Evolutionary conservation across 2,888 invertebrate species (phyloP), one percentile per base, ranked within the genome.

Genomic region (Blastobasis lacticolella): DNA sequence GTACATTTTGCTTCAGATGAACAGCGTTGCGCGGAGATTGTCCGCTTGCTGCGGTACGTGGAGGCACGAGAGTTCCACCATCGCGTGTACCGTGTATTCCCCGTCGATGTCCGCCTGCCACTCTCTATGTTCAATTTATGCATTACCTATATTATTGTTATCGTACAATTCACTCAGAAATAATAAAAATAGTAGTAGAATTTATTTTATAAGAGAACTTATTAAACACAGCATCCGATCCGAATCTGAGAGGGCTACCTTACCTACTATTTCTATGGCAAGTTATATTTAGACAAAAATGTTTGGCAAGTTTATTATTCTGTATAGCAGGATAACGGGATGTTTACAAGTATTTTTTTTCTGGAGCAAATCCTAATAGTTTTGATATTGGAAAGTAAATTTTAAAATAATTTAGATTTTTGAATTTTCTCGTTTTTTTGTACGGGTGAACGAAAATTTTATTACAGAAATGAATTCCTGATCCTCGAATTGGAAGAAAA

Each of bases 71-170:
- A 48, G 4, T 46, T 57, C 37, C 49, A 49, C 9, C 54, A 47
- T 45, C 46, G 49, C n/a, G 48, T 55, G 10, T 55, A 54, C 53
- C 52, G 54, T 6, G 6, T 45, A 5, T 49, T 60, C 40, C 49
- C 50, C 9, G 42, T 56, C 4, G 54, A 60, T 45, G 43, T 56
- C 10, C 44, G 41, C 0, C 53, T 60, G 8, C 53, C 50, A 6
- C 43, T 54, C 41, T 10, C 45, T 4, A 38, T 52, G 10, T 51
- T 58, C 23, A 53, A 49, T 6, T 40, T 58, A 8, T 53, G 52
- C 45, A 52, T 54, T 36, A 58, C 58, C 5, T 58, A 49, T 46
- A 45, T 55, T 36, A 54, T 60, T 9, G 50, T 57, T 4, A 10
- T 54, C 0, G 45, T 56, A 5, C 56, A 60, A 45, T 56, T 58